Base-by-base conservation (phyloP, 1,140 invertebrate species). In the Lamellibrachia luymesi region DNA sequence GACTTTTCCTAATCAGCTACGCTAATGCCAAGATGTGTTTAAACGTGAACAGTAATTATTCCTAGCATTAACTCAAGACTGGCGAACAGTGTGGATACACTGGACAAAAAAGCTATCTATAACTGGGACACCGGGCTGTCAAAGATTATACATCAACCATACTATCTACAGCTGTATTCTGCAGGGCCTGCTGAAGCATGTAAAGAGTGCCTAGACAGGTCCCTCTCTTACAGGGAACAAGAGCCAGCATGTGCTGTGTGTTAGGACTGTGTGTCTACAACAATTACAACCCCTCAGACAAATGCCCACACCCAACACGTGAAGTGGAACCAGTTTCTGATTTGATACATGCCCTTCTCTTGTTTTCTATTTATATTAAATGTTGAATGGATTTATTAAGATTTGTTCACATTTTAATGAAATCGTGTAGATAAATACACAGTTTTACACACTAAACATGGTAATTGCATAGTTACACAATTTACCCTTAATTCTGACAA, bases 201-300 rank as follows among this genome's bases (percentile, higher is more conserved):
- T 80, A 80, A 80, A 80, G 64, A 80, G 64, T 80, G 64, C 64
- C 64, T 80, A 80, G 64, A 80, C 64, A 80, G 64, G 64, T 80
- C 64, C 64, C 64, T 56, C 52, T 56, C 52, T 56, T 13, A 7
- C 6, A 56, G 52, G 6, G 52, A 56, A 6, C 52, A 56, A 56
- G 6, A 56, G 6, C 13, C 1, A 7, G 13, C 6, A 56, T 56
- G 52, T 56, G 52, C 13, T 56, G 52, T 56, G 52, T 80, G 64
- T 38, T 38, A 38, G 0, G 38, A 38, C 13, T 56, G 52, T 56
- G 52, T 80, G 64, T 80, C 64, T 80, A 80, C 6, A 80, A 8
- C 6, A 80, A 8, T 80, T 80, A 22, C 64, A 6, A 80, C 5
- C 64, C 25, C 13, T 80, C 7, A 22, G 64, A 80, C 64, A 80